Conservation (phyloP, 2,797 vertebrate genomes). For the Hipposideros larvatus region DNA sequence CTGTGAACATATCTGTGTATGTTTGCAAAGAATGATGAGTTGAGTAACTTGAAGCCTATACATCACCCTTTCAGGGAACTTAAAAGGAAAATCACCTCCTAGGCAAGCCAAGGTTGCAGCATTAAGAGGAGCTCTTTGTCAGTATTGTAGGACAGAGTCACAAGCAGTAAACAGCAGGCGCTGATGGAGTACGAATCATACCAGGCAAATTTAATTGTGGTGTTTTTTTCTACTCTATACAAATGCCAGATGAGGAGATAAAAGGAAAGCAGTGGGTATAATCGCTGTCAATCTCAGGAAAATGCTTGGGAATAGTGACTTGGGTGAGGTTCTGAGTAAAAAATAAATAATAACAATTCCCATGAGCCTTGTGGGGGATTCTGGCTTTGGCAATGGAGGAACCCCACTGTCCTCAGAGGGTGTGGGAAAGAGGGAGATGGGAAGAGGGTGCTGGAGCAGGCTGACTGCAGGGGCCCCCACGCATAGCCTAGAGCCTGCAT, state of each 20-base stretch:
- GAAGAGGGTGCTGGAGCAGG: not conserved
- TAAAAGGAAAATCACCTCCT: conserved; percentile 59
- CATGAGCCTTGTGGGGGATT: not conserved
- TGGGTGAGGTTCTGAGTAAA: conserved; percentile 45
- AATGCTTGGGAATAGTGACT: conserved; percentile 54
- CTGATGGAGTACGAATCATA: conserved; percentile 49
- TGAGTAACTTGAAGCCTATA: not conserved
- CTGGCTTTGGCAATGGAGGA: not conserved
- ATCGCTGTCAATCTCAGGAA: conserved; percentile 63
- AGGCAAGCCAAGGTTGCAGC: conserved; percentile 12
- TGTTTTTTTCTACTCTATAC: conserved; percentile 55
- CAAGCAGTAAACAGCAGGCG: conserved; percentile 54
- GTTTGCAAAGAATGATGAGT: not conserved
- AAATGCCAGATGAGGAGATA: conserved; percentile 78
- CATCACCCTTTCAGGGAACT: not conserved
- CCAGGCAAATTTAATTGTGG: conserved; percentile 70
- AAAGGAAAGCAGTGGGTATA: conserved; percentile 70
- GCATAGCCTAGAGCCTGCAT: not conserved
- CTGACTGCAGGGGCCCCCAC: no score
- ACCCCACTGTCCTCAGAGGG: not conserved
- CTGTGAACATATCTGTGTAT: not conserved
- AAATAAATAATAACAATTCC: conserved; percentile 66
- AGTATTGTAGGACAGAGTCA: not conserved
- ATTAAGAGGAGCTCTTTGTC: not conserved
- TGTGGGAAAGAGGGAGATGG: not conserved